These are phyloP conservation scores for Entosphenus tridentatus DNA, from an alignment of 2,113 vertebrate species.

Conservation along the genomic window DNA sequence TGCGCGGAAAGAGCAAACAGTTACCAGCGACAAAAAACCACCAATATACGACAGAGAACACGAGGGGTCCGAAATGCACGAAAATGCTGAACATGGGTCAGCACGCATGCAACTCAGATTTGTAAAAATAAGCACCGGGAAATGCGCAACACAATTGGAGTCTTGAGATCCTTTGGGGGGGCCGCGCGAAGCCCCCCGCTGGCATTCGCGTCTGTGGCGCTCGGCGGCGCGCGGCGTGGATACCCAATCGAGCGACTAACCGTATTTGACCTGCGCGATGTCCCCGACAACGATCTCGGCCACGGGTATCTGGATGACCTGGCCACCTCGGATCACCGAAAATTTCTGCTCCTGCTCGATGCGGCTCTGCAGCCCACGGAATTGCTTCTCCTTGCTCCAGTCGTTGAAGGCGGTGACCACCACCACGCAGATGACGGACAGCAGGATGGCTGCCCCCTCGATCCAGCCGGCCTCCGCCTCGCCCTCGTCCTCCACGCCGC, in stretches of 20 bases:
- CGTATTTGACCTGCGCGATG: conserved; percentile 89
- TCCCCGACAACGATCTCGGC: conserved; percentile 82
- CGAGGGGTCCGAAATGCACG: no score
- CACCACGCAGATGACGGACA: conserved; percentile 88
- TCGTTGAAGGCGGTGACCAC: conserved; percentile 96
- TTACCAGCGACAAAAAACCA: no score
- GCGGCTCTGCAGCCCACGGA: conserved; percentile 80
- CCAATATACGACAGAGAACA: no score
- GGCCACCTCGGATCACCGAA: conserved; percentile 55
- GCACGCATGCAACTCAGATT: no score
- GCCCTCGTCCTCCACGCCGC: conserved; percentile 61
- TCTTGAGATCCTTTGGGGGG: no score
- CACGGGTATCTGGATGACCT: conserved; percentile 84
- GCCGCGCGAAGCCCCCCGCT: no score
- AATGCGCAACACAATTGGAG: no score
- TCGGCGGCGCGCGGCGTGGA: no score
- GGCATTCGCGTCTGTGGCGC: no score
- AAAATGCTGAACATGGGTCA: no score
- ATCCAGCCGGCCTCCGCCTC: conserved; percentile 92
- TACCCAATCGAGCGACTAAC: conserved; percentile 21
- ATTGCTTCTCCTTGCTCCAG: conserved; percentile 99
- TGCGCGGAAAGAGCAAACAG: no score
- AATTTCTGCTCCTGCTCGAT: conserved; percentile 99
- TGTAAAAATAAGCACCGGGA: no score
- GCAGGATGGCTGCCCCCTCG: conserved; percentile 79